Base-by-base conservation (phyloP, 2,113 vertebrate species). In the Brachypodius melanocephalos region DNA sequence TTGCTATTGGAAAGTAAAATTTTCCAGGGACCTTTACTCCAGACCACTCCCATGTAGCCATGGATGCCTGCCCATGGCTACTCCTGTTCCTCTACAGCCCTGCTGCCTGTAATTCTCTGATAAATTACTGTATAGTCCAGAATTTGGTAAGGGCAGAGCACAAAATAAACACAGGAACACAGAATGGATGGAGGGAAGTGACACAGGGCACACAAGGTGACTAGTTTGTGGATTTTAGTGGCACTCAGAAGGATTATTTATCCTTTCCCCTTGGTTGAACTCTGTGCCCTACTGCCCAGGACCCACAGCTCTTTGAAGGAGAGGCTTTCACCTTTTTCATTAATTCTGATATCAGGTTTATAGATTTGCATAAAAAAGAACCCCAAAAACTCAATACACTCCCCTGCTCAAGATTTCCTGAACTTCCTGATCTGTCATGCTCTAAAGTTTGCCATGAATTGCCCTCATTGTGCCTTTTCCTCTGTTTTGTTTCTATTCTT, bases 401-500 rank as follows among this genome's bases (percentile, higher is more conserved):
- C 28, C 42, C 63, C 15, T 89, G 72, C 51, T 58, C 57, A 43
- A 61, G 78, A 58, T 95, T 71, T 91, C 78, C 66, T 85, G 66
- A 55, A 88, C 91, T 94, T 96, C 87, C 94, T 79, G 17, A 61
- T 45, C 88, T 95, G 81, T 73, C 55, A 54, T 22, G 24, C 38
- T 38, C 54, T 58, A 36, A 69, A 73, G 54, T 76, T 88, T 88
- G 74, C 81, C 71, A 66, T 82, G 74, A 95, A 66, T 65, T 89
- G 62, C 78, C 88, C 59, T 89, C 59, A 95, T 95, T 96, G 93
- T 94, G 85, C 94, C 91, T 88, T 80, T 96, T 95, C 93, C 95
- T 92, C 78, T 68, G 75, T 62, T 96, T 85, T 79, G 84, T 66
- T 96, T 89, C 94, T 95, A 95, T 94, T 95, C 49, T 82, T 26